Evolutionary conservation across 2,113 vertebrate species (phyloP), one percentile per base, ranked within the genome.

Genomic region (Eleginops maclovinus): DNA sequence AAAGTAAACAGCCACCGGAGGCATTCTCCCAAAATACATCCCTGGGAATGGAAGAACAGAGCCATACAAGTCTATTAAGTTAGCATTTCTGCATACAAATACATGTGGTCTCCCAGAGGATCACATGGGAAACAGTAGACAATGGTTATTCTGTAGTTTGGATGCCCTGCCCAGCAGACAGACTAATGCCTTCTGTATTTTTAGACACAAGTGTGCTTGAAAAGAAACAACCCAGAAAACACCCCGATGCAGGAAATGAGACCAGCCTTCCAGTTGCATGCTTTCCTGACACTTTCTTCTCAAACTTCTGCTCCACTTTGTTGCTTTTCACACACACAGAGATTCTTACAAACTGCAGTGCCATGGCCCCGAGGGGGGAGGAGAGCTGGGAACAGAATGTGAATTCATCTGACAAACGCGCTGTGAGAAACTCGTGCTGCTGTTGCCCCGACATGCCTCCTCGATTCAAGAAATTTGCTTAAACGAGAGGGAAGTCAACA

Each of bases 141-240:
- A 87, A 91, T 87, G 60, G 55, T 71, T 54, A 72, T 65, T 88
- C 64, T 70, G 65, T 64, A 17, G 36, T 77, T 63, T 60, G 24
- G 60, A 77, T 19, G 75, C 81, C 73, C 73, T 62, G 65, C 82
- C 81, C 75, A 44, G 72, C 56, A 59, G n/a, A 19, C 21, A 75
- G 54, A 83, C 79, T 66, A 90, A 87, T 73, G 51, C 61, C n/a
- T 9, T 60, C 73, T 85, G 84, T 90, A 88, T 87, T 91, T 90
- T 82, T 84, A 81, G 86, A 66, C 66, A 40, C 62, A 65, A 61
- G 28, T 47, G 28, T 65, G 19, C 56, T 84, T 26, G 56, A 82
- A 79, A n/a, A 82, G 44, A 72, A 71, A 79, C 21, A n/a, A 78
- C 51, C 49, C 66, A 50, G 59, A 75, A 77, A 83, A 49, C 72